A percentile compares a stretch with the other conserved stretches of the same genome.
Evolutionary conservation across 2,888 invertebrate species (phyloP).

Genomic region (Nomada hirtipes): DNA sequence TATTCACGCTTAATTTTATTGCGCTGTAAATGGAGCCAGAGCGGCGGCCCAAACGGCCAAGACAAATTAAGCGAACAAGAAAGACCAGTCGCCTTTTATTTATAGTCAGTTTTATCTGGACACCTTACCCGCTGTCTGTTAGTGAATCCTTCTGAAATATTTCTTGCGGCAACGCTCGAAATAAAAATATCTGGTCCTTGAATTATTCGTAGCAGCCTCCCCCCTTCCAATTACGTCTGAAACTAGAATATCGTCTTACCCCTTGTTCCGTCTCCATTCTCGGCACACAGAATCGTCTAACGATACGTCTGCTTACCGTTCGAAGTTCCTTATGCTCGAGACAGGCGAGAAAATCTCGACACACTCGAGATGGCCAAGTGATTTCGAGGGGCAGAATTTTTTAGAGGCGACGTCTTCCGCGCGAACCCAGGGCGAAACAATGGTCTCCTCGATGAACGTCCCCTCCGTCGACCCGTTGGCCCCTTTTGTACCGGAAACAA

Average conservation of each 20-base stretch:
- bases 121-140: too few relatives aligned
- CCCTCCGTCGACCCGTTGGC: conserved; percentile 35
- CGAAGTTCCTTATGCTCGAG: not conserved
- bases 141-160: too few relatives aligned
- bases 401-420: conserved; percentile 39
- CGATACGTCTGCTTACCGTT: not conserved
- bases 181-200: too few relatives aligned
- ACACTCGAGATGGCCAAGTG: conserved; percentile 22
- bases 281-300: not conserved
- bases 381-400: conserved; percentile 42
- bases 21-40: not conserved
- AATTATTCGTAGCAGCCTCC: too few relatives aligned
- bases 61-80: too few relatives aligned
- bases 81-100: too few relatives aligned
- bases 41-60: too few relatives aligned
- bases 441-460: conserved; percentile 48
- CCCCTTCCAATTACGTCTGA: not conserved
- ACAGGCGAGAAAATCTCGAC: conserved; percentile 9
- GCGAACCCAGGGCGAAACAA: conserved; percentile 35
- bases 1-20: not conserved
- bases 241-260: not conserved
- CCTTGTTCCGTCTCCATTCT: too few relatives aligned
- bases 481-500: conserved; percentile 59
- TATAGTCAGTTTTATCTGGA: too few relatives aligned
- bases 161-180: too few relatives aligned